A percentile compares a stretch with the other conserved stretches of the same genome.
Conservation (phyloP, 2,888 invertebrate genomes). For the Cephus runcator region DNA sequence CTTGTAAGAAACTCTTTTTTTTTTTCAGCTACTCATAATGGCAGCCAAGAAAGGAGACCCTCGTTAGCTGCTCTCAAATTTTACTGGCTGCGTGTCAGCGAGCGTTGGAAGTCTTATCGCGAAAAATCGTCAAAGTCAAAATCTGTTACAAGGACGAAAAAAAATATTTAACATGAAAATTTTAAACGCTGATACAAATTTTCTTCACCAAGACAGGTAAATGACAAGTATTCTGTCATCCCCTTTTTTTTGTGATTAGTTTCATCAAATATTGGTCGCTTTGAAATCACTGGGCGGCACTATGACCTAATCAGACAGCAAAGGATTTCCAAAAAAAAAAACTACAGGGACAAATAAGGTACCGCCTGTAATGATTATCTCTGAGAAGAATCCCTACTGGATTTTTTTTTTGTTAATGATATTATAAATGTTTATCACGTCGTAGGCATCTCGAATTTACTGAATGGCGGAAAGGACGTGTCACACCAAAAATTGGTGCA, state of each 20-base stretch:
- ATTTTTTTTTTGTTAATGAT: conserved; percentile 5
- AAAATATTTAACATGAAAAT: not conserved
- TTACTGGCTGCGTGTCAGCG: not conserved
- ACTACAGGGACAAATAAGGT: conserved; percentile 13
- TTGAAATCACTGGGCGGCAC: conserved; percentile 42
- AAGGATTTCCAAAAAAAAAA: conserved; percentile 6
- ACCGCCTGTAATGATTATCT: conserved; percentile 13
- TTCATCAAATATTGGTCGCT: conserved; percentile 28
- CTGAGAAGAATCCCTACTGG: not conserved
- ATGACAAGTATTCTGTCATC: not conserved
- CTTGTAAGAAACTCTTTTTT: not conserved
- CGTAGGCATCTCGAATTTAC: not conserved
- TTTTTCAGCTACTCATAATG: not conserved
- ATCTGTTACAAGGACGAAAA: not conserved
- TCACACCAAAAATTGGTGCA: not conserved
- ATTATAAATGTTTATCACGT: conserved; percentile 19
- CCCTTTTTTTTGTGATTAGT: not conserved
- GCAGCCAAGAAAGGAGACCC: conserved; percentile 7
- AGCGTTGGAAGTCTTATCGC: not conserved
- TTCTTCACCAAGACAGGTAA: not conserved
- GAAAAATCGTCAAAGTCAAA: not conserved
- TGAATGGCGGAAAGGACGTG: not conserved
- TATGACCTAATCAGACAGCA: conserved; percentile 32
- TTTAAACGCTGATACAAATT: not conserved
- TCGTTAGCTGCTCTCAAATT: conserved; percentile 16